Percentiles rank a stretch among this genome's conserved stretches.
Evolutionary conservation across 2,888 invertebrate genomes (phyloP).

Genomic region (Eristalis tenax): DNA sequence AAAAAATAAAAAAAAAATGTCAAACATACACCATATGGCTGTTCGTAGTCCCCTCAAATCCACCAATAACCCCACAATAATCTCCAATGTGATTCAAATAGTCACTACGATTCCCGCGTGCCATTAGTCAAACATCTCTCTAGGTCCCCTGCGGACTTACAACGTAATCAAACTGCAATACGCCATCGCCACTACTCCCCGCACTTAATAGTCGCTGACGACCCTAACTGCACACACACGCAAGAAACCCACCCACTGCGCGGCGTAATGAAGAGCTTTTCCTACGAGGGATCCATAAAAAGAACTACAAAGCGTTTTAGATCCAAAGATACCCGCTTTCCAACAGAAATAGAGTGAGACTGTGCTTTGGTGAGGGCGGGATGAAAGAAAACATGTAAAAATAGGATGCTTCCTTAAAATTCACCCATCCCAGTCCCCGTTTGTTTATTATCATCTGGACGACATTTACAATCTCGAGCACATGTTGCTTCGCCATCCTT

Average conservation of each 20-base stretch:
- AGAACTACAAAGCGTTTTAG: not conserved
- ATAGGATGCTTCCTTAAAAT: not conserved
- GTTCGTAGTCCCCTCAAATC: not conserved
- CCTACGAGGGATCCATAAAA: not conserved
- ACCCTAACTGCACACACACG: not conserved
- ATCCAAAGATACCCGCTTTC: not conserved
- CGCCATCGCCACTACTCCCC: not conserved
- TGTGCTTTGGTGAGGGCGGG: not conserved
- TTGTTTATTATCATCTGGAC: not conserved
- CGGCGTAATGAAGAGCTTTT: conserved; percentile 1
- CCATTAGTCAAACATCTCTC: not conserved
- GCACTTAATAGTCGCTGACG: not conserved
- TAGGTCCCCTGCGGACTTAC: not conserved
- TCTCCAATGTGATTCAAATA: not conserved
- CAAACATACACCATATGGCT: not conserved
- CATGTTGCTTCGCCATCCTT: conserved; percentile 55
- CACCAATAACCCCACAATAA: not conserved
- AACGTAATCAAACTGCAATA: not conserved
- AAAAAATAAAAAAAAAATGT: not conserved
- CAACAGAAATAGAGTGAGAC: not conserved
- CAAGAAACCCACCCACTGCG: not conserved
- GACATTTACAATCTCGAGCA: conserved; percentile 20
- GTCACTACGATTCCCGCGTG: not conserved
- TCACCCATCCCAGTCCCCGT: not conserved
- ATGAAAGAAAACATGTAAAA: not conserved